phyloP scores from a whole-genome alignment of 2,797 vertebrate genomes.

The Telmatherina bonti region DNA sequence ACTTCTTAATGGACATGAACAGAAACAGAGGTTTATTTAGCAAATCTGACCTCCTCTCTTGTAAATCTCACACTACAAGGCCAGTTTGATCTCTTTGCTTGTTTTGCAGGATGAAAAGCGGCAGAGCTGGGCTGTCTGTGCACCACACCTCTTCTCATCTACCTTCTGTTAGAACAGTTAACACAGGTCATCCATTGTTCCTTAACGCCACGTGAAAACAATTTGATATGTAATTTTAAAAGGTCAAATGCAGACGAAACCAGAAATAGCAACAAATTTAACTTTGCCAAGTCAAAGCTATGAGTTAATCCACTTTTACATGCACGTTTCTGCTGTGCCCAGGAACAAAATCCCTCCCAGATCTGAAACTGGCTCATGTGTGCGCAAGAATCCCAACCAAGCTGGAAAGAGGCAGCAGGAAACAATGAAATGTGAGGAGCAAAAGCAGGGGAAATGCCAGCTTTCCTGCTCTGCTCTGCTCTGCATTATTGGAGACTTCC shows the following conservation, averaged over 20 bases:
- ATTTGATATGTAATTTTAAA: not conserved
- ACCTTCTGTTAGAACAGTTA: constrained; percentile 38
- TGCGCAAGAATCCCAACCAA: not conserved
- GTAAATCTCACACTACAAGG: constrained; percentile 34
- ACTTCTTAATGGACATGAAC: not conserved
- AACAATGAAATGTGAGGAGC: constrained; percentile 71
- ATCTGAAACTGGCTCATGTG: not conserved
- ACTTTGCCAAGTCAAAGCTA: not conserved
- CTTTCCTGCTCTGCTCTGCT: constrained; percentile 50
- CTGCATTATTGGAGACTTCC: constrained; percentile 68
- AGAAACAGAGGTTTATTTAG: not conserved
- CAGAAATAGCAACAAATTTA: constrained; percentile 1
- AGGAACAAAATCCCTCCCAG: not conserved
- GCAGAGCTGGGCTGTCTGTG: constrained; percentile 27
- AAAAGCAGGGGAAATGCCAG: constrained; percentile 62
- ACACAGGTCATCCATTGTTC: constrained; percentile 51
- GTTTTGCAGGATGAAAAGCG: constrained; percentile 31
- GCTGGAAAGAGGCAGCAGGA: constrained; percentile 55
- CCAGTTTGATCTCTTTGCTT: constrained; percentile 59
- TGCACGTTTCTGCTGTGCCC: not conserved
- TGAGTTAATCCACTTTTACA: not conserved
- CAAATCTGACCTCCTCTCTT: constrained; percentile 5
- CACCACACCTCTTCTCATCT: constrained; percentile 36
- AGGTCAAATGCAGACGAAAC: constrained; percentile 7
- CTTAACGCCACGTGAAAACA: constrained; percentile 18